A percentile compares a stretch with the other conserved stretches of the same genome.
phyloP scores from a whole-genome alignment of 37 sponge, comb jelly and placozoan species.

The Chondrilla cf. caribensis region DNA sequence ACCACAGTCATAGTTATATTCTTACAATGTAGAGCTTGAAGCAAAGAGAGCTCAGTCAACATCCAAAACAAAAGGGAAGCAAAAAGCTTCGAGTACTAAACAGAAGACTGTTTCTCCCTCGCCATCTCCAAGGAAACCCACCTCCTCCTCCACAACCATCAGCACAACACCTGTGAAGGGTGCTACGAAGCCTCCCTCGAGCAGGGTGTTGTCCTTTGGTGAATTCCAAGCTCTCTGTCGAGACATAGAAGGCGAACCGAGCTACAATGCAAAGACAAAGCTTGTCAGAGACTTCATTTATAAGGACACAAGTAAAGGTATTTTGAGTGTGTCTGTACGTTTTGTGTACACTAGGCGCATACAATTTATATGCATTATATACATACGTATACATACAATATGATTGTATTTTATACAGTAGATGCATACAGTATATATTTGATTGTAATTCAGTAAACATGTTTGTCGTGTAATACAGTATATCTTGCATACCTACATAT shows the following conservation, averaged over 20 bases:
- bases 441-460: too few relatives aligned
- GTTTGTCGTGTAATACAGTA: too few relatives aligned
- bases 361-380: too few relatives aligned
- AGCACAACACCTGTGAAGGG: not conserved
- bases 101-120: not conserved
- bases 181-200: not conserved
- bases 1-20: too few relatives aligned
- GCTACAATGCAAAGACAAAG: constrained; percentile 84
- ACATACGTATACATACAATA: too few relatives aligned
- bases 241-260: constrained; percentile 68
- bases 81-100: not conserved
- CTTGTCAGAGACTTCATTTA: constrained; percentile 65
- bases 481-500: not conserved
- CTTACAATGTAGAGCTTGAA: not conserved
- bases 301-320: constrained; percentile 50
- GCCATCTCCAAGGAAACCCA: not conserved
- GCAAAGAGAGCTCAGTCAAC: not conserved
- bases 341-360: too few relatives aligned
- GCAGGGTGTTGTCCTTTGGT: constrained; percentile 44
- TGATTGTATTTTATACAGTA: too few relatives aligned
- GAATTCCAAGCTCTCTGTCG: constrained; percentile 67
- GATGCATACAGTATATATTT: too few relatives aligned
- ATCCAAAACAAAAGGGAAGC: constrained; percentile 16
- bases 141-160: not conserved
- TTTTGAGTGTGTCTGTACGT: too few relatives aligned